A percentile compares a stretch with the other conserved stretches of the same genome.
Evolutionary conservation across 1,140 invertebrate genomes (phyloP).

Genomic region (Ceratitis capitata): DNA sequence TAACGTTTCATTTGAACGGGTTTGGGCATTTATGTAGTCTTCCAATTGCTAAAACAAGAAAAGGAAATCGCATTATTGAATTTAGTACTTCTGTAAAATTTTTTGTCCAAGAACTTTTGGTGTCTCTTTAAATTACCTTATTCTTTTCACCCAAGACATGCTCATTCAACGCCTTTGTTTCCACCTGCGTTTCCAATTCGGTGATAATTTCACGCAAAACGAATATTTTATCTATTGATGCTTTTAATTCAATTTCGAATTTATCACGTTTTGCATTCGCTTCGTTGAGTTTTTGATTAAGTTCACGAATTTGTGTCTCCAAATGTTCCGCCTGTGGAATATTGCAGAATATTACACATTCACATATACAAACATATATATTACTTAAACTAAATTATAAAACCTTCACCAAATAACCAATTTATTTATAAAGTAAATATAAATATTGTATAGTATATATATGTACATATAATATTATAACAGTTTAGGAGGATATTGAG

Average conservation of each 20-base stretch:
- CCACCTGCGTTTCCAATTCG: slow-evolving; percentile 78
- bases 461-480: neutral
- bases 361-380: neutral
- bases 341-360: neutral
- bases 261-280: slow-evolving; percentile 70
- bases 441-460: neutral
- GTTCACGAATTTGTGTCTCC: slow-evolving; percentile 75
- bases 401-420: neutral
- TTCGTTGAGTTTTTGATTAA: slow-evolving; percentile 71
- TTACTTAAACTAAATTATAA: neutral
- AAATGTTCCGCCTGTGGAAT: slow-evolving; percentile 65
- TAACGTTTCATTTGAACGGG: slow-evolving; percentile 68
- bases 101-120: no score
- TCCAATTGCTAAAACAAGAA: slow-evolving; percentile 56
- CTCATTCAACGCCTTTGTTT: slow-evolving; percentile 68
- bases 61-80: neutral
- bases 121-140: no score
- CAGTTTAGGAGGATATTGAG: neutral
- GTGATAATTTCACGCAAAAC: slow-evolving; percentile 79
- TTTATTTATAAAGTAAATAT: neutral
- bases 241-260: slow-evolving; percentile 74
- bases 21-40: slow-evolving; percentile 68
- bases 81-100: no score
- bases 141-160: slow-evolving; percentile 58
- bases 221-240: slow-evolving; percentile 76